These are phyloP conservation scores for Sogatella furcifera DNA, from an alignment of 1,140 invertebrate genomes.

Conservation along the genomic window DNA sequence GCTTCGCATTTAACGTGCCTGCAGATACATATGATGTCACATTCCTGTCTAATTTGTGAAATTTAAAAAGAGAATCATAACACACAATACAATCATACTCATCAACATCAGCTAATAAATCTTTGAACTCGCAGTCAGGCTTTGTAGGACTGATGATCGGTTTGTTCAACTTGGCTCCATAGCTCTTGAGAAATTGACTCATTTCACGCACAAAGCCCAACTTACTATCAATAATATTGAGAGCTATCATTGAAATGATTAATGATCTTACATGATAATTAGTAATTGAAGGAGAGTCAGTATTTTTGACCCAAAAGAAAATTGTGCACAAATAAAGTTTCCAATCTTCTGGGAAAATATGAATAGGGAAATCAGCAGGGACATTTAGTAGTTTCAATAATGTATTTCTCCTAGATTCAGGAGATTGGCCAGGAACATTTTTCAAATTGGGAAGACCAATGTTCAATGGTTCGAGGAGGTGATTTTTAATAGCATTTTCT, in stretches of 20 bases:
- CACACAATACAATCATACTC: conserved; percentile 45
- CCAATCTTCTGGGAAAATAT: conserved; percentile 18
- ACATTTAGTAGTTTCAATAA: conserved; percentile 7
- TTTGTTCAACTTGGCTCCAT: conserved; percentile 30
- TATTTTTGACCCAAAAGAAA: conserved; percentile 19
- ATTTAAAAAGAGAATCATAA: conserved; percentile 45
- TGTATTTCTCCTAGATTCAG: background rate
- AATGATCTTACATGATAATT: conserved; percentile 14
- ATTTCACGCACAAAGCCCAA: conserved; percentile 13
- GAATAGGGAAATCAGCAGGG: conserved; percentile 7
- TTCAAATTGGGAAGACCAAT: background rate
- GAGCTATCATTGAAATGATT: conserved; percentile 19
- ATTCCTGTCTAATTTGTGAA: conserved; percentile 49
- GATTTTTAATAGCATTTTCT: conserved; percentile 1
- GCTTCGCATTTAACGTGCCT: too few relatives aligned
- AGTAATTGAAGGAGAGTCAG: conserved; percentile 6
- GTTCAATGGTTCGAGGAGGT: background rate
- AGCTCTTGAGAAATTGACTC: conserved; percentile 35
- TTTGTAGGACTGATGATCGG: background rate
- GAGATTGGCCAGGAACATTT: background rate
- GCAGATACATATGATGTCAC: conserved; percentile 42
- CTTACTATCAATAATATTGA: conserved; percentile 6
- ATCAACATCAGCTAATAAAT: background rate
- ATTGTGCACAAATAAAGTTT: conserved; percentile 23
- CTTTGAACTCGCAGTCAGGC: background rate